Percentiles rank a stretch among this genome's conserved stretches.
phyloP scores from a whole-genome alignment of 2,888 invertebrate species.

The Rotaria sp. region DNA sequence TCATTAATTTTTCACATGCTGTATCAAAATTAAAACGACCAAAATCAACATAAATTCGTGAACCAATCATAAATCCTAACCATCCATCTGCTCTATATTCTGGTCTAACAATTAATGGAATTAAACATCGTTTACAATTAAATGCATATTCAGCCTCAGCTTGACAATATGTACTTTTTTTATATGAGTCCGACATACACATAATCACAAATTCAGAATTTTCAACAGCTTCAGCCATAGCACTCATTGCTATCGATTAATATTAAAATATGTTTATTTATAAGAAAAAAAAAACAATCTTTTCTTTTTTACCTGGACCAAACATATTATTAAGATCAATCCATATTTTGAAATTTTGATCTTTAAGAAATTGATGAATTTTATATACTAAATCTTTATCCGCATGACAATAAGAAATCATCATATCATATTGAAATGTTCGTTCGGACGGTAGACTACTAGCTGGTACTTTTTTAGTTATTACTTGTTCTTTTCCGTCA shows the following conservation, averaged over 20 bases:
- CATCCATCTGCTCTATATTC: conserved; percentile 25
- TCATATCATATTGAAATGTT: conserved; percentile 14
- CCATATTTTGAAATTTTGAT: conserved; percentile 20
- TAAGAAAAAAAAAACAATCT: not conserved
- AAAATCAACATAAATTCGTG: conserved; percentile 13
- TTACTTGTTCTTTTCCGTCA: not conserved
- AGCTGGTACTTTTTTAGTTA: not conserved
- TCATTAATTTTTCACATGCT: not conserved
- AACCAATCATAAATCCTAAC: conserved; percentile 28
- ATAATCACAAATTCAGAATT: not conserved
- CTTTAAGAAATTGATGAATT: not conserved
- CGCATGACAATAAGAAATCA: not conserved
- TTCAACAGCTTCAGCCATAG: conserved; percentile 31
- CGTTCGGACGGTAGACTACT: not conserved
- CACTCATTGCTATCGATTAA: not conserved
- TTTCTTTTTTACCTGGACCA: not conserved
- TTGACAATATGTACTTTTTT: conserved; percentile 28
- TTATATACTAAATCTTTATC: not conserved
- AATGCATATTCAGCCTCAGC: conserved; percentile 34
- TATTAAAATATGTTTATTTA: not conserved
- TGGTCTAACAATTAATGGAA: not conserved
- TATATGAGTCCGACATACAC: conserved; percentile 23
- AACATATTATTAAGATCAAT: conserved; percentile 30
- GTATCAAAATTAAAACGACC: not conserved
- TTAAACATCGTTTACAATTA: not conserved